Conservation (phyloP, 2,888 invertebrate species). For the Drosophila bunnanda region DNA sequence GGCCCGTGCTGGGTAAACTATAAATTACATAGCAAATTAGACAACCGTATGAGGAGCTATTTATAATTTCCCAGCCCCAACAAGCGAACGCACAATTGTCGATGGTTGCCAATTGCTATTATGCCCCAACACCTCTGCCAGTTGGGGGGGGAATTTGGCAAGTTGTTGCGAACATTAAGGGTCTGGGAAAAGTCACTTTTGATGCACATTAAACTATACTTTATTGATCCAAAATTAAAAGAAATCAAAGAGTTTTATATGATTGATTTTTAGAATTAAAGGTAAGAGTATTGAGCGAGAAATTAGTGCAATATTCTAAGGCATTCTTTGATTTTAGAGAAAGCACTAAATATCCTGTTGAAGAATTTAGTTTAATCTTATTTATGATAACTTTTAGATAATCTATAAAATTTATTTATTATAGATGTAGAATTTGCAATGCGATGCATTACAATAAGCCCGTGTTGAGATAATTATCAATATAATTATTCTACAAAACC, state of each 20-base stretch:
- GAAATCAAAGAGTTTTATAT: not conserved
- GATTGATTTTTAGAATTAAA: too few relatives aligned
- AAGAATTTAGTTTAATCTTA: not conserved
- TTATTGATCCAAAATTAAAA: too few relatives aligned
- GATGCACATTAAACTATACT: not conserved
- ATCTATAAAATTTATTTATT: not conserved
- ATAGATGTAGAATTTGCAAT: not conserved
- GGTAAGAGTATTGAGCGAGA: not conserved
- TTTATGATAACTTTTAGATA: not conserved
- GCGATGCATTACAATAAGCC: not conserved
- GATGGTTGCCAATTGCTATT: slow-evolving; percentile 18
- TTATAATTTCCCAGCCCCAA: slow-evolving; percentile 16
- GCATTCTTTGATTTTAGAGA: not conserved
- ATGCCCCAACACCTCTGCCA: slow-evolving; percentile 27
- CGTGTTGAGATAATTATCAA: not conserved
- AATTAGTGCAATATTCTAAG: too few relatives aligned
- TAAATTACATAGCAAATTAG: slow-evolving; percentile 56
- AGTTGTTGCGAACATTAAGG: not conserved
- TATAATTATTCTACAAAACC: not conserved
- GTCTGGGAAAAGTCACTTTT: not conserved
- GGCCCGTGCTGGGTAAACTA: slow-evolving; percentile 23
- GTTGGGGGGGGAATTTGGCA: slow-evolving; percentile 4
- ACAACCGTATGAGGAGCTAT: slow-evolving; percentile 13
- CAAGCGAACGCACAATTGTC: slow-evolving; percentile 5
- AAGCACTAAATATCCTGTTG: not conserved